Evolutionary conservation across 2,888 invertebrate species (phyloP), one percentile per base, ranked within the genome.

Genomic region (Acronicta aceris): DNA sequence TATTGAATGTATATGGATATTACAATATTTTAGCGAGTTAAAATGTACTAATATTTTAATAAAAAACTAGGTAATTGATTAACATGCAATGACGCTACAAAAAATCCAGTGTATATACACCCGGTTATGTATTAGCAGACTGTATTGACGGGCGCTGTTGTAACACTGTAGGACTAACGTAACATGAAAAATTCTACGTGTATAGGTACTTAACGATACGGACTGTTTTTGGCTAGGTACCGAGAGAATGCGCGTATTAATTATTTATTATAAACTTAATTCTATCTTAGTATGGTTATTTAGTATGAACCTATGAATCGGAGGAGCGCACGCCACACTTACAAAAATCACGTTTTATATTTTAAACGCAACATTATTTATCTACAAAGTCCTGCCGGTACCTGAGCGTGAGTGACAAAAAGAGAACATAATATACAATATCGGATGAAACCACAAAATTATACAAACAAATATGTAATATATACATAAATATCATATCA

Each of bases 391-490:
- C 45, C 58, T 45, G 17, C 61, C 47, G 52, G 62, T 53, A 74
- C 57, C 62, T 43, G 8, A 48, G 41, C 43, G 16, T 45, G 27
- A 65, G 45, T 49, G 7, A 21, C 16, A 48, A 58, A 13, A 27
- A 16, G 30, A 60, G 38, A 55, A 27, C 57, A 55, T 36, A 49
- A 50, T 46, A 59, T 15, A n/a, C n/a, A n/a, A n/a, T n/a, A n/a
- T 42, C 41, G 43, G 33, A n/a, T 59, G 52, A 52, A 53, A 65
- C 47, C 51, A 71, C 58, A 64, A 64, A 48, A 64, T 49, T 64
- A 73, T 64, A 71, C 47, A 73, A 72, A 71, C 61, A 65, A 75
- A 49, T 58, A 70, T 59, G 64, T 65, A 65, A 68, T 68, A 73
- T 68, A 73, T 60, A 71, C 58, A 79, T 67, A 78, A 72, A 70